Base-by-base conservation (phyloP, 2,797 vertebrate genomes). In the Bryconaethiops microstoma region DNA sequence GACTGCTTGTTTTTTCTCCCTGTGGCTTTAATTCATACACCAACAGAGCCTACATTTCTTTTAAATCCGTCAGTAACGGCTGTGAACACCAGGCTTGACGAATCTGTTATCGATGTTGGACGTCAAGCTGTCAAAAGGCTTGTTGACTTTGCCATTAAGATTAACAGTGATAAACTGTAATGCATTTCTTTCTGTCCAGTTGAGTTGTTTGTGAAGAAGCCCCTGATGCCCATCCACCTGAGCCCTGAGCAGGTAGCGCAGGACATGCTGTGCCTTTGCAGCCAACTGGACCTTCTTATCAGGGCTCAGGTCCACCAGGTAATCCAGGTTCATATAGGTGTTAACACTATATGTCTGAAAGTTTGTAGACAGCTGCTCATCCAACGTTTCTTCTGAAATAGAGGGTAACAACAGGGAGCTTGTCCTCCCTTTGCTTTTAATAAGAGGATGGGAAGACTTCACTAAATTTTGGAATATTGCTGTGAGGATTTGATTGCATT, bases 231-330 rank as follows among this genome's bases (percentile, higher is more conserved):
- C 0, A 79, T 95, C 76, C 92, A 90, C 60, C 89, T 95, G 89
- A 95, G 92, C 86, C 90, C 92, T 1, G 92, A 95, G 82, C 95
- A 95, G 89, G 94, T 95, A 87, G 94, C 92, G 17, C 84, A 95
- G 87, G 95, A 96, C 90, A 95, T 96, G 92, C 71, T 95, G 86
- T 94, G 93, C 84, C 92, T 96, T 0, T 95, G 94, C 69, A 91
- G 93, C 60, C 94, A 95, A 67, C 91, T 95, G 87, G 94, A 95
- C 88, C 92, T 95, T 25, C 91, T 95, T 76, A 92, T 95, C 88
- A 90, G 93, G 86, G 92, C 93, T 4, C 94, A 96, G 91, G 94
- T 94, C 86, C 92, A 94, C 81, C 93, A 94, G 92, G 93, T 95
- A 80, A 52, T 59, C 52, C 54, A 71, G 16, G 6, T 17, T 39